phyloP scores from a whole-genome alignment of 2,888 invertebrate species.

The Ariolimax columbianus region DNA sequence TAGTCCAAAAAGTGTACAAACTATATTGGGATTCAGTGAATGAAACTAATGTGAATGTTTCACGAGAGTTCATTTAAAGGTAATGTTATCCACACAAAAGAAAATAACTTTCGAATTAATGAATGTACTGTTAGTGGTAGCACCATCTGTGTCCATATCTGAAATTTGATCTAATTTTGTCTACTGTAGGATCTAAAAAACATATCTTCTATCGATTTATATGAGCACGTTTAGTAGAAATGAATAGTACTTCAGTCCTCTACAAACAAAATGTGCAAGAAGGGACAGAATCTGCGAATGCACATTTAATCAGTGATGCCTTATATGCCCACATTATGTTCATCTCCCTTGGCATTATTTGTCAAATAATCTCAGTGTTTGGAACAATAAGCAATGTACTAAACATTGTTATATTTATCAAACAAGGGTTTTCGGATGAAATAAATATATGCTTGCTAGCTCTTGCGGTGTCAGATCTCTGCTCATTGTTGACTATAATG shows the following conservation, averaged over 20 bases:
- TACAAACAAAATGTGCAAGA: neutral
- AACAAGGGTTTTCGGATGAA: slow-evolving; percentile 31
- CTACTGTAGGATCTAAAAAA: too few relatives aligned
- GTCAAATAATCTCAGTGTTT: neutral
- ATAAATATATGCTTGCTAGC: slow-evolving; percentile 20
- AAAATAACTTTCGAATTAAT: too few relatives aligned
- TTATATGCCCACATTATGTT: slow-evolving; percentile 3
- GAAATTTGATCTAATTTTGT: too few relatives aligned
- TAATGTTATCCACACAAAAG: too few relatives aligned
- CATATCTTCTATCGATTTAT: too few relatives aligned
- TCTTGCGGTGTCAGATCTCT: slow-evolving; percentile 34
- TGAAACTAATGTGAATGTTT: too few relatives aligned
- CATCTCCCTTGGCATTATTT: slow-evolving; percentile 25
- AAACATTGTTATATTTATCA: neutral
- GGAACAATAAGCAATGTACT: slow-evolving; percentile 27
- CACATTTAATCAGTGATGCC: neutral
- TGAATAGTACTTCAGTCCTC: neutral
- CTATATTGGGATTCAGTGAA: too few relatives aligned
- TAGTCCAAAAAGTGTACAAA: too few relatives aligned
- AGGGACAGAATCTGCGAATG: neutral
- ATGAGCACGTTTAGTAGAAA: too few relatives aligned
- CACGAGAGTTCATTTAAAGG: too few relatives aligned
- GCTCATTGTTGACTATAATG: slow-evolving; percentile 12
- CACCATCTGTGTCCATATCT: too few relatives aligned
- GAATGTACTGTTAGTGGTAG: too few relatives aligned